phyloP scores from a whole-genome alignment of 2,797 vertebrate species.

The Chromobotia macracanthus region DNA sequence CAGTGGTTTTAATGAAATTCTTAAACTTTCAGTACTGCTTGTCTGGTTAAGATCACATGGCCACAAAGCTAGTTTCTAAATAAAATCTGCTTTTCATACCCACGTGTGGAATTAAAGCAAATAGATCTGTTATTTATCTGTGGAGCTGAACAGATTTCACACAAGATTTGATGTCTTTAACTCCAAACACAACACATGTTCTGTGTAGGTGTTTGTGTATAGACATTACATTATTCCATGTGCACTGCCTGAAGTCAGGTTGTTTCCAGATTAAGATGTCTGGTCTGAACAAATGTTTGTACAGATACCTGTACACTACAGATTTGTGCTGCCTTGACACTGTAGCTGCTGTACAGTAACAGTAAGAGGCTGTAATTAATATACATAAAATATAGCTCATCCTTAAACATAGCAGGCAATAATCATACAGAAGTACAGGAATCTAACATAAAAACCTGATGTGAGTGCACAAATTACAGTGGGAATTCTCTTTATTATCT shows the following conservation, averaged over 20 bases:
- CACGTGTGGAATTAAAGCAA: background rate
- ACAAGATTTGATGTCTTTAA: background rate
- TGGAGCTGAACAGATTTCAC: conserved; percentile 7
- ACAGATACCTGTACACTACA: background rate
- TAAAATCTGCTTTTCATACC: background rate
- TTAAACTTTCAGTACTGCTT: background rate
- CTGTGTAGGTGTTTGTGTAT: conserved; percentile 9
- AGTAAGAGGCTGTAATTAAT: too few species aligned
- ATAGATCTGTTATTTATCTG: background rate
- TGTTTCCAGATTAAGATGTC: conserved; percentile 9
- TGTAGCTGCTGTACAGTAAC: background rate
- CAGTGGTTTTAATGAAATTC: background rate
- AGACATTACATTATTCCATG: background rate
- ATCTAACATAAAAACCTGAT: too few species aligned
- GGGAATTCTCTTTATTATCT: too few species aligned
- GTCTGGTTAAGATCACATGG: background rate
- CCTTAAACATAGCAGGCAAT: too few species aligned
- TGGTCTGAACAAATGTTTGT: background rate
- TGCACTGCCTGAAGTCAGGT: background rate
- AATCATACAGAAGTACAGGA: too few species aligned
- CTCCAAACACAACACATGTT: background rate
- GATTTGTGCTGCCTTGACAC: background rate
- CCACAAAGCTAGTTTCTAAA: background rate
- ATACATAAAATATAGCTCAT: too few species aligned
- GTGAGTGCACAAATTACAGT: too few species aligned